phyloP scores from a whole-genome alignment of 2,888 invertebrate genomes.

The Dynastes maya region DNA sequence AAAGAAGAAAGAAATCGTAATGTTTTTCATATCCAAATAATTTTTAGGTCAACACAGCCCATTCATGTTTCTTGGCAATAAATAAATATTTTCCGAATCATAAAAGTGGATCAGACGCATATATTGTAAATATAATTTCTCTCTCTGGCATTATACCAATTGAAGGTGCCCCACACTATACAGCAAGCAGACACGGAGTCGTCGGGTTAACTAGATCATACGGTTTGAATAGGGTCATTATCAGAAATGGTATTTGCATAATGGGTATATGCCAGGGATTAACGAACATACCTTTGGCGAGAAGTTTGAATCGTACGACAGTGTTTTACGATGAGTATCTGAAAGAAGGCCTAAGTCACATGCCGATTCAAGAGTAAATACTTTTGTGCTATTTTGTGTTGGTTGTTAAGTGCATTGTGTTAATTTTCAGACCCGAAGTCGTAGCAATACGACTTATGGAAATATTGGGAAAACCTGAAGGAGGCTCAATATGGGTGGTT shows the following conservation, averaged over 20 bases:
- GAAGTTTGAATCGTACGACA: not conserved
- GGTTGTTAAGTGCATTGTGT: not conserved
- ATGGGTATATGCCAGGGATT: conserved; percentile 10
- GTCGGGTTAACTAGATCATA: conserved; percentile 11
- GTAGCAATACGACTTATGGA: not conserved
- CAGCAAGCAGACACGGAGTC: not conserved
- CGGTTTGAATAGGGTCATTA: not conserved
- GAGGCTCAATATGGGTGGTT: not conserved
- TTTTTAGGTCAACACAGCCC: conserved; percentile 23
- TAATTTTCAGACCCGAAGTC: not conserved
- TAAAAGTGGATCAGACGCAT: conserved; percentile 18
- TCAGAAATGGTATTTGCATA: conserved; percentile 7
- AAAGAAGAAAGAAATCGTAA: too few species aligned
- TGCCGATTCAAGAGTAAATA: not conserved
- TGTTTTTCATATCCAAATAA: too few species aligned
- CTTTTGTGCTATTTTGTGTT: not conserved
- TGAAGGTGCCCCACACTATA: not conserved
- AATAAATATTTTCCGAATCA: conserved; percentile 37
- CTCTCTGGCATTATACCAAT: not conserved
- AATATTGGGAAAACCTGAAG: not conserved
- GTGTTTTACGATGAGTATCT: not conserved
- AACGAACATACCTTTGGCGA: not conserved
- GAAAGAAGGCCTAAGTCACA: too few species aligned
- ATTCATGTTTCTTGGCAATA: conserved; percentile 23
- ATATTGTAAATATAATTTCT: conserved; percentile 33